Base-by-base conservation (phyloP, 1,140 invertebrate species). In the Aradophagus sp. region DNA sequence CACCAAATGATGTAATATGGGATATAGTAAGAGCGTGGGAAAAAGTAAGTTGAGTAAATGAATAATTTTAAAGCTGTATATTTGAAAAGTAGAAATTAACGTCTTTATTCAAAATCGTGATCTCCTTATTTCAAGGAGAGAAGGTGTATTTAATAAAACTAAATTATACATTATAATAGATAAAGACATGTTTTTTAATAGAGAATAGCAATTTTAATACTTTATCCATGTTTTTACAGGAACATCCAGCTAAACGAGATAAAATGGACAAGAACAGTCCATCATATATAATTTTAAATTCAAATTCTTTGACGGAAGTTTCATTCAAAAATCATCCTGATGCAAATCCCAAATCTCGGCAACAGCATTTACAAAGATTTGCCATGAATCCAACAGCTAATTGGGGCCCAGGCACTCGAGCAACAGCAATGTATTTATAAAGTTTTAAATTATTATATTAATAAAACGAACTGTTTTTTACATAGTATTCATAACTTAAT, bases 21-120 rank as follows among this genome's bases (percentile, higher is more conserved):
- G 96, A 97, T 83, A 91, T 98, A n/a, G 88, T 98, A 45, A 87
- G 93, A 68, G 87, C 88, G 16, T 97, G 95, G 95, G 90, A 91
- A 70, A 90, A 91, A 59, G 77, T 81, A 8, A 31, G 20, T 5
- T 23, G 20, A n/a, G n/a, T n/a, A n/a, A n/a, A n/a, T n/a, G n/a
- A n/a, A n/a, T n/a, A n/a, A n/a, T n/a, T n/a, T n/a, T n/a, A n/a
- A n/a, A n/a, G n/a, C n/a, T n/a, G n/a, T n/a, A n/a, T n/a, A n/a
- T n/a, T n/a, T n/a, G n/a, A n/a, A n/a, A n/a, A n/a, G n/a, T n/a
- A n/a, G n/a, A n/a, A n/a, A n/a, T n/a, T n/a, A n/a, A n/a, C n/a
- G n/a, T n/a, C n/a, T n/a, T n/a, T n/a, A n/a, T n/a, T n/a, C n/a
- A n/a, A n/a, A n/a, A n/a, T n/a, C n/a, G n/a, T n/a, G n/a, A n/a